Percentiles rank a stretch among this genome's conserved stretches.
Evolutionary conservation across 1,140 invertebrate species (phyloP).

Genomic region (Lasaia peninsularis): DNA sequence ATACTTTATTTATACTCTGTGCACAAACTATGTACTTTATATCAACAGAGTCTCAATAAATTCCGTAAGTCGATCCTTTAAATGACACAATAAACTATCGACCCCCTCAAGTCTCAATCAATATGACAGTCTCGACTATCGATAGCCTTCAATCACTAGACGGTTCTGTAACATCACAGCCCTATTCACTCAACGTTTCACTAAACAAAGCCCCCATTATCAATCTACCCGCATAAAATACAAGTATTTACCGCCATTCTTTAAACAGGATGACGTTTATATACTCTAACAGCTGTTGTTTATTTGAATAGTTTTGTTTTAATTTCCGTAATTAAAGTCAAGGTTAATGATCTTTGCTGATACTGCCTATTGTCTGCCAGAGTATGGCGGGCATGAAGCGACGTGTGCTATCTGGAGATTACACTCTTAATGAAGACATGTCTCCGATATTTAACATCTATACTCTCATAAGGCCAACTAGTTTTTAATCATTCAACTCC

Average conservation of each 20-base stretch:
- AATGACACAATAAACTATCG: neutral
- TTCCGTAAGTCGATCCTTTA: neutral
- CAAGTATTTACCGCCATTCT: slow-evolving; percentile 25
- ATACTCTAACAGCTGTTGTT: slow-evolving; percentile 11
- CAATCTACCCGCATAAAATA: slow-evolving; percentile 38
- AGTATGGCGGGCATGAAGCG: neutral
- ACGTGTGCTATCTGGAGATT: no score
- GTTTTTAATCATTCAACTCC: no score
- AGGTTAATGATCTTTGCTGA: neutral
- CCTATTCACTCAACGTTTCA: slow-evolving; percentile 31
- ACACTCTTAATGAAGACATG: no score
- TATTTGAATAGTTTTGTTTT: neutral
- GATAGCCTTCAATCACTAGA: slow-evolving; percentile 20
- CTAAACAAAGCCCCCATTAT: slow-evolving; percentile 38
- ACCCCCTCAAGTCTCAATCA: neutral
- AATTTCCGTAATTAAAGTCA: neutral
- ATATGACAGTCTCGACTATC: neutral
- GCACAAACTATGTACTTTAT: neutral
- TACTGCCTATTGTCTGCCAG: neutral
- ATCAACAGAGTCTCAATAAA: neutral
- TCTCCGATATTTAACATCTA: no score
- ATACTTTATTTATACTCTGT: no score
- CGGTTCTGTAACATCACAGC: slow-evolving; percentile 14
- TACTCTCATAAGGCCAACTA: no score
- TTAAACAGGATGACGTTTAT: slow-evolving; percentile 19